Conservation (phyloP, 1,140 invertebrate species). For the Eupeodes corollae region DNA sequence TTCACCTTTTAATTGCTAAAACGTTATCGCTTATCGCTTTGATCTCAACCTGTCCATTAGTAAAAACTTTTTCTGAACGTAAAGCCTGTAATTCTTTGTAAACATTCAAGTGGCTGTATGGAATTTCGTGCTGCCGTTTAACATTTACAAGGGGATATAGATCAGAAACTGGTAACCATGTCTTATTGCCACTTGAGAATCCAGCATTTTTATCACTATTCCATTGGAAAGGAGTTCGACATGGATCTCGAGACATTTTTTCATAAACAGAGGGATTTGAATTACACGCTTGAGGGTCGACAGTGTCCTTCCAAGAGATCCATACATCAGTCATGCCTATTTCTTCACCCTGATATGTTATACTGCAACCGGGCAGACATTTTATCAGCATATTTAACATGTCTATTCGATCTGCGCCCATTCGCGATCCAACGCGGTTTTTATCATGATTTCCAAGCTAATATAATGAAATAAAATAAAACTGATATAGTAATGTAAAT, state of each 20-base stretch:
- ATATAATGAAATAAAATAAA: constrained; percentile 6
- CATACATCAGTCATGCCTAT: constrained; percentile 61
- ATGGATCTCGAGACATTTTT: constrained; percentile 42
- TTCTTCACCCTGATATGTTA: constrained; percentile 70
- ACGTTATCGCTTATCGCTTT: constrained; percentile 33
- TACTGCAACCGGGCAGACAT: constrained; percentile 58
- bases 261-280: constrained; percentile 29
- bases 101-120: constrained; percentile 28
- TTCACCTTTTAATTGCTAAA: constrained; percentile 39
- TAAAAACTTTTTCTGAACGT: constrained; percentile 26
- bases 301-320: constrained; percentile 43
- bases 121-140: constrained; percentile 30
- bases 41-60: constrained; percentile 32
- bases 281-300: constrained; percentile 33
- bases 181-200: constrained; percentile 46
- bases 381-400: constrained; percentile 53
- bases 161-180: constrained; percentile 56
- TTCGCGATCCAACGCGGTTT: constrained; percentile 44
- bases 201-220: constrained; percentile 38
- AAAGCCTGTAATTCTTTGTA: constrained; percentile 29
- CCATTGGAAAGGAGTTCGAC: constrained; percentile 60
- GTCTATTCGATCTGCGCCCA: constrained; percentile 51
- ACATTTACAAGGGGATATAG: constrained; percentile 45
- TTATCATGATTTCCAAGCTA: constrained; percentile 57
- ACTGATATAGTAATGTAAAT: not conserved